phyloP scores from a whole-genome alignment of 2,113 vertebrate genomes.

The Paracanthobrama guichenoti region DNA sequence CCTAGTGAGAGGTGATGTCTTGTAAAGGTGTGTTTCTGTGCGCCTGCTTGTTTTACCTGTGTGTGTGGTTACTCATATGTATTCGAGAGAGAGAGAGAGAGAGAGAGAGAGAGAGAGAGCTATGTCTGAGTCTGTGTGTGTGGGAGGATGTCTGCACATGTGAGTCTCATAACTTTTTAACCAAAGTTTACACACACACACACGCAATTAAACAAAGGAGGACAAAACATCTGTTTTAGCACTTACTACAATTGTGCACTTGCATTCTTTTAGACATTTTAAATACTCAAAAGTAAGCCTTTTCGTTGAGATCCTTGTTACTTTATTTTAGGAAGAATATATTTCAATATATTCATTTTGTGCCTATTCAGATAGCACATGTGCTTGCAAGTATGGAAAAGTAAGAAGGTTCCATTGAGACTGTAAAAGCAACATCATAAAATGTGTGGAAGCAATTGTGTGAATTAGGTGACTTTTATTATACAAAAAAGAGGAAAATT shows the following conservation, averaged over 20 bases:
- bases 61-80: conserved; percentile 28
- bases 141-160: conserved; percentile 29
- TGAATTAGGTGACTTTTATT: conserved; percentile 65
- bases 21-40: conserved; percentile 68
- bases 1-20: conserved; percentile 66
- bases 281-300: background rate
- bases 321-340: no score
- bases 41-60: conserved; percentile 56
- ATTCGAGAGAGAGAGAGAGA: background rate
- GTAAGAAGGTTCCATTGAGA: conserved; percentile 62
- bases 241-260: conserved; percentile 32
- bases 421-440: conserved; percentile 62
- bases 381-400: conserved; percentile 56
- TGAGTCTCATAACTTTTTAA: conserved; percentile 28
- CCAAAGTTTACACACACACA: conserved; percentile 29
- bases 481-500: conserved; percentile 11
- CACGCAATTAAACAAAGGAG: conserved; percentile 11
- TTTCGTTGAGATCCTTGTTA: no score
- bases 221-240: conserved; percentile 30
- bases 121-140: conserved; percentile 22
- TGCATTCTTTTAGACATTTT: background rate
- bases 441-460: conserved; percentile 68
- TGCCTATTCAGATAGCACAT: background rate
- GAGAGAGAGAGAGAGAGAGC: conserved; percentile 16
- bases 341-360: background rate